Evolutionary conservation across 2,113 vertebrate genomes (phyloP).

Genomic region (Nycticebus coucang): DNA sequence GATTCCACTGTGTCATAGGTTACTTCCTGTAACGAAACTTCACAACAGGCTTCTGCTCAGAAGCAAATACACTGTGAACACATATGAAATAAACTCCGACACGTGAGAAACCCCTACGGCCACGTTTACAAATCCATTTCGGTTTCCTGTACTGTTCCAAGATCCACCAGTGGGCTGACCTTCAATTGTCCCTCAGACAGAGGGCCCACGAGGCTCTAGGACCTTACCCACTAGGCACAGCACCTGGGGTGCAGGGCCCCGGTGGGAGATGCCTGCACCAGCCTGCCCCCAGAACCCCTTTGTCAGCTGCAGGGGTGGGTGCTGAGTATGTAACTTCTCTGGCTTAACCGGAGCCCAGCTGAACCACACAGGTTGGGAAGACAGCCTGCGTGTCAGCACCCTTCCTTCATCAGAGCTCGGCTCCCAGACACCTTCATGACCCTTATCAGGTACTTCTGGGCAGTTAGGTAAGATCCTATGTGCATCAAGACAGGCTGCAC

Average conservation of each 20-base stretch:
- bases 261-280: neutral
- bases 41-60: neutral
- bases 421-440: neutral
- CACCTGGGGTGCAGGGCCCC: rapidly evolving
- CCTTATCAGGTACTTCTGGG: neutral
- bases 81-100: neutral
- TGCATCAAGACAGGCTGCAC: neutral
- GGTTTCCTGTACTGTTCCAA: neutral
- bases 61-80: neutral
- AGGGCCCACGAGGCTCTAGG: too few relatives aligned
- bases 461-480: neutral
- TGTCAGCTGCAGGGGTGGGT: rapidly evolving
- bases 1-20: too few relatives aligned
- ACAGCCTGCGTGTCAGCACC: neutral
- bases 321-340: neutral
- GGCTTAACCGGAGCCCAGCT: neutral
- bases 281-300: neutral
- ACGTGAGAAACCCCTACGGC: neutral
- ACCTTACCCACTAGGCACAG: neutral
- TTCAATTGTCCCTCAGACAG: neutral
- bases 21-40: neutral
- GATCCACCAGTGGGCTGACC: neutral
- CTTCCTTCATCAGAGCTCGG: neutral
- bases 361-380: neutral
- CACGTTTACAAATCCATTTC: neutral